A percentile compares a stretch with the other conserved stretches of the same genome.
These are phyloP conservation scores for Amphibalanus amphitrite DNA, from an alignment of 1,140 invertebrate genomes.

Conservation along the genomic window DNA sequence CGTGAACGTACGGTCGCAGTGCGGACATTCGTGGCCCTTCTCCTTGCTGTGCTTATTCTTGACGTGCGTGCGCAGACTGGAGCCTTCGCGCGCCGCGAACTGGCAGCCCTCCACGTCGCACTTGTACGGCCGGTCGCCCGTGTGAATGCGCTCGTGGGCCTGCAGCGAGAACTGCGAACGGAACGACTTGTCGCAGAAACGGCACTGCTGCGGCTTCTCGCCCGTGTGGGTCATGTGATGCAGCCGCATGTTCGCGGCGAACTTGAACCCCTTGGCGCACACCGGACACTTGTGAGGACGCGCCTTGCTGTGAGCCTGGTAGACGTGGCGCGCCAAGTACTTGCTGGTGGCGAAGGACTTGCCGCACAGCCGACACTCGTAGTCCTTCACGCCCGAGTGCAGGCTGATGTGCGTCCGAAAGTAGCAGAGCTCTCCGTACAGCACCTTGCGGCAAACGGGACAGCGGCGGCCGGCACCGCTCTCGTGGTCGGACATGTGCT, in stretches of 20 bases:
- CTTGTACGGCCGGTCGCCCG: not conserved
- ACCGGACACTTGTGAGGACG: slow-evolving; percentile 2
- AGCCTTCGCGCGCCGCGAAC: not conserved
- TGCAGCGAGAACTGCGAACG: slow-evolving; percentile 1
- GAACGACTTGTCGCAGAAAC: slow-evolving; percentile 1
- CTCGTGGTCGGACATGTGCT: not conserved
- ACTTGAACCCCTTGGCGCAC: slow-evolving; percentile 4
- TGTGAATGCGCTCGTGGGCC: not conserved
- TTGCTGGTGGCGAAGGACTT: slow-evolving; percentile 13
- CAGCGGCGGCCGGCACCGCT: not conserved
- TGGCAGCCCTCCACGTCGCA: not conserved
- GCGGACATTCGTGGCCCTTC: not conserved
- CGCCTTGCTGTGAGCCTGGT: not conserved
- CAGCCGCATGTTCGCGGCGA: not conserved
- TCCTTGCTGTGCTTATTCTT: not conserved
- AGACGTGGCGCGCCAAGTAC: slow-evolving; percentile 13
- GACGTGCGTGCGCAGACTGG: not conserved
- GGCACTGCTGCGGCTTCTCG: slow-evolving; percentile 6
- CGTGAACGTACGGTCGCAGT: not conserved
- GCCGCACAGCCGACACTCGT: slow-evolving; percentile 16
- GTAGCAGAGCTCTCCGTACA: not conserved
- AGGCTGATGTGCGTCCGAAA: slow-evolving; percentile 15
- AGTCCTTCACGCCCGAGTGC: slow-evolving; percentile 15
- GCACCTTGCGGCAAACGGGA: not conserved
- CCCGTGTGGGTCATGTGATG: slow-evolving; percentile 9